These are phyloP conservation scores for Byasa hedistus DNA, from an alignment of 2,888 invertebrate genomes.

Conservation along the genomic window DNA sequence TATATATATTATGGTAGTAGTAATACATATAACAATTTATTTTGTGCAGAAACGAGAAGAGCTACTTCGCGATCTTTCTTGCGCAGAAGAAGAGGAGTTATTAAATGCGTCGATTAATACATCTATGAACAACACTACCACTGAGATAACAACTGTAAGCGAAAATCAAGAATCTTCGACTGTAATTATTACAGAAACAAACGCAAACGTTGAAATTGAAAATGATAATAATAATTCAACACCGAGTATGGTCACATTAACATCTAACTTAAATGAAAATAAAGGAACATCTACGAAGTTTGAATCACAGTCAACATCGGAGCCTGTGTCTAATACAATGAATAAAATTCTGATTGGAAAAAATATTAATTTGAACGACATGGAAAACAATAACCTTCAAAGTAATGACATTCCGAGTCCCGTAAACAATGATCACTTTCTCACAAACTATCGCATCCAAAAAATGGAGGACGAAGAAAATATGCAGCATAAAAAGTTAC, in stretches of 20 bases:
- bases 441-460: constrained; percentile 54
- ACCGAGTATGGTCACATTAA: neutral
- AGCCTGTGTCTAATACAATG: constrained; percentile 16
- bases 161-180: constrained; percentile 51
- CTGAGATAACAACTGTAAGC: constrained; percentile 42
- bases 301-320: constrained; percentile 1
- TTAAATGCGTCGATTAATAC: constrained; percentile 47
- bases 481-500: constrained; percentile 67
- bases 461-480: constrained; percentile 64
- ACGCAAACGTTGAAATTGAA: constrained; percentile 52
- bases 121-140: constrained; percentile 43
- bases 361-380: constrained; percentile 46
- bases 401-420: constrained; percentile 64
- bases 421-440: constrained; percentile 46
- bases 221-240: constrained; percentile 36
- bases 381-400: constrained; percentile 57
- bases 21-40: constrained; percentile 9
- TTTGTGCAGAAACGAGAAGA: constrained; percentile 81
- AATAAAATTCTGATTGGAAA: constrained; percentile 47
- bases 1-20: neutral
- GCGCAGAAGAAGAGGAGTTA: constrained; percentile 73
- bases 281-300: constrained; percentile 10
- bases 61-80: constrained; percentile 80
- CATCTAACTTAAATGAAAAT: constrained; percentile 37
- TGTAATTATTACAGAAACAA: constrained; percentile 54